Evolutionary conservation across 2,797 vertebrate genomes (phyloP), one percentile per base, ranked within the genome.

Genomic region (Lophius americanus): DNA sequence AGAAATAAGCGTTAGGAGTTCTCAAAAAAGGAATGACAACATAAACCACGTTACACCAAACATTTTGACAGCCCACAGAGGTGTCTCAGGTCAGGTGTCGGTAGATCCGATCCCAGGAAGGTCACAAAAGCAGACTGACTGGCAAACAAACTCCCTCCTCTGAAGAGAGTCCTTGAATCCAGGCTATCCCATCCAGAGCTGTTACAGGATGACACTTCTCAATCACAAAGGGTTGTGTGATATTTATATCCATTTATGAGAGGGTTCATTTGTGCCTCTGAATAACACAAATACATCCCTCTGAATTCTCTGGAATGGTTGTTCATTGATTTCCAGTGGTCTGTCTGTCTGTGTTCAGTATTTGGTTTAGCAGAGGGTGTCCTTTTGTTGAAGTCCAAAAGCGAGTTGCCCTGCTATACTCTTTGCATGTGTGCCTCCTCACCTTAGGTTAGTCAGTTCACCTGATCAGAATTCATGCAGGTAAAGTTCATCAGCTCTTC

Each of bases 391-490:
- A 81, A 77, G 80, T 87, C 84, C 69, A 67, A 50, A 68, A 60
- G 14, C 9, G 63, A 55, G 63, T 49, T 51, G 48, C 60, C 62
- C 72, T 68, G 60, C 68, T 70, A 59, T 75, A 76, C 42, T 62
- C 32, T 32, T 54, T 35, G 39, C 14, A 3, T 14, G 49, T 55
- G 52, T 61, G 73, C 67, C 44, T 65, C 75, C 13, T 76, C 68
- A 46, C 64, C 51, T 36, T 44, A 61, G 43, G 66, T 79, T 38
- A 66, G 52, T 62, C 51, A 62, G 75, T 58, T 79, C 81, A 76
- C 80, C 73, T 67, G 69, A 64, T 75, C 73, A 72, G 63, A 59
- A 81, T 74, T 83, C 88, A 89, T 86, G 88, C 83, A 84, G 76
- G 78, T 70, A 78, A 70, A n/a, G 82, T 89, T 78, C 68, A 35